These are phyloP conservation scores for Centropus bengalensis DNA, from an alignment of 2,113 vertebrate genomes.

Conservation along the genomic window DNA sequence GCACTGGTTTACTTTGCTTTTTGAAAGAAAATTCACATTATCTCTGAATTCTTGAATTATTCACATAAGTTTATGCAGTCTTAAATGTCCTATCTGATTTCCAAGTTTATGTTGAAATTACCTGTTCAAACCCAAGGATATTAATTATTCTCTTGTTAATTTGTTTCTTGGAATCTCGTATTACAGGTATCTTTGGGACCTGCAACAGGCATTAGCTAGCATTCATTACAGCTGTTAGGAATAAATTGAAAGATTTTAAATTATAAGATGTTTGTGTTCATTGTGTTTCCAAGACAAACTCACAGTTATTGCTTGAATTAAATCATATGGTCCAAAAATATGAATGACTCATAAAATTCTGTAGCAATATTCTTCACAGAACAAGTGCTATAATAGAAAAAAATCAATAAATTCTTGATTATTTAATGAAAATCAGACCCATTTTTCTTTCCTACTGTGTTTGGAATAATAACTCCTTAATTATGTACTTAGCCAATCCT, in stretches of 20 bases:
- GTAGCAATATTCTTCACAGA: neutral
- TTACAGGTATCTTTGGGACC: neutral
- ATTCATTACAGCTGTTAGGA: neutral
- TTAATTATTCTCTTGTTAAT: neutral
- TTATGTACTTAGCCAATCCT: slow-evolving; percentile 8
- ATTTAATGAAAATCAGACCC: slow-evolving; percentile 28
- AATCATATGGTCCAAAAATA: neutral
- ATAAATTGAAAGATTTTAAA: neutral
- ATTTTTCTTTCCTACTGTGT: neutral
- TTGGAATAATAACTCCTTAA: neutral
- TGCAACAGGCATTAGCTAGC: neutral
- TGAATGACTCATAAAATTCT: neutral
- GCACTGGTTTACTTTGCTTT: neutral
- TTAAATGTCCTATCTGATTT: slow-evolving; percentile 9
- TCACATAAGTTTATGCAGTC: neutral
- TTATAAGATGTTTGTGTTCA: neutral
- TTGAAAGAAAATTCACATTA: neutral
- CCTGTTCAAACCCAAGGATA: neutral
- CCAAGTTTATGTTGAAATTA: slow-evolving; percentile 15
- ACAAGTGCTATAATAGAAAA: neutral
- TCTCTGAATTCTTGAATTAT: neutral
- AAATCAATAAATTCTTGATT: slow-evolving; percentile 37
- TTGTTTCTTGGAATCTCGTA: neutral
- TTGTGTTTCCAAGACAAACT: neutral
- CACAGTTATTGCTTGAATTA: neutral